Percentiles rank a stretch among this genome's conserved stretches.
phyloP scores from a whole-genome alignment of 2,113 vertebrate species.

The Cynopterus brachyotis region DNA sequence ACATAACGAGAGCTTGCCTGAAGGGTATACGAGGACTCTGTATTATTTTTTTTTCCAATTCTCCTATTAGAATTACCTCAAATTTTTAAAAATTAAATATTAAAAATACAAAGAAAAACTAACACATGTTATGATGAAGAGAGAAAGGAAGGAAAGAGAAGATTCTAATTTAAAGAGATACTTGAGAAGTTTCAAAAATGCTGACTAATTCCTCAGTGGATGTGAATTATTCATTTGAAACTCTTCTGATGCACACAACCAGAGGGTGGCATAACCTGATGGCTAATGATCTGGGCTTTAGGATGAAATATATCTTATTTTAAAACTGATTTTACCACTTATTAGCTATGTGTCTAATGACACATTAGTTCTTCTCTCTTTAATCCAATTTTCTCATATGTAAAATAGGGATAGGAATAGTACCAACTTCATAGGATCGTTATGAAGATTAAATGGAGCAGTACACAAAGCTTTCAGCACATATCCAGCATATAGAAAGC shows the following conservation, averaged over 20 bases:
- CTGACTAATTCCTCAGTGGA: not conserved
- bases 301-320: not conserved
- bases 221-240: not conserved
- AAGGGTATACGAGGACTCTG: not conserved
- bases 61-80: not conserved
- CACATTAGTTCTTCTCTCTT: constrained; percentile 5
- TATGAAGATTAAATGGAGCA: not conserved
- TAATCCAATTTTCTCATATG: not conserved
- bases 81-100: not conserved
- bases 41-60: not conserved
- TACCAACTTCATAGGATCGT: not conserved
- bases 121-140: not conserved
- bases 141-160: not conserved
- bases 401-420: not conserved
- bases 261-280: not conserved
- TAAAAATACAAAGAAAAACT: constrained; percentile 15
- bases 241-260: not conserved
- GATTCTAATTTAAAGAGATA: constrained; percentile 15
- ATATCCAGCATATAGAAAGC: not conserved
- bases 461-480: not conserved
- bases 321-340: not conserved
- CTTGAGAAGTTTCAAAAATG: not conserved
- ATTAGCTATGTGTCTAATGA: not conserved
- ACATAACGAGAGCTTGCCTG: not conserved
- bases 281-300: not conserved